These are phyloP conservation scores for Palaemon carinicauda DNA, from an alignment of 1,140 invertebrate species.

Conservation along the genomic window DNA sequence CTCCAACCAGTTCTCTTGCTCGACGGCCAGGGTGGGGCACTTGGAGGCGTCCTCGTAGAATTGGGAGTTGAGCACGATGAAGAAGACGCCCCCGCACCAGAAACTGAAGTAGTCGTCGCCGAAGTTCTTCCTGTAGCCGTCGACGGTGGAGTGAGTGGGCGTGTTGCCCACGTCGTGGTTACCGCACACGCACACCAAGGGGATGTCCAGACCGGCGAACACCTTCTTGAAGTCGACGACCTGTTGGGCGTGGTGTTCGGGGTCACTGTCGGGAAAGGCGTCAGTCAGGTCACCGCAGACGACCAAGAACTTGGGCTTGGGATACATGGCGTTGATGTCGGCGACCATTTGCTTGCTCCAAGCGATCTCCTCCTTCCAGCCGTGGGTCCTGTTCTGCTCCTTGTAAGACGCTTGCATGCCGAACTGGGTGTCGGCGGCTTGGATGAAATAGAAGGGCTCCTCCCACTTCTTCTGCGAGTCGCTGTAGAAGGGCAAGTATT, in stretches of 20 bases:
- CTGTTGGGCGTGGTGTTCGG: slow-evolving; percentile 61
- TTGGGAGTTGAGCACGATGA: slow-evolving; percentile 70
- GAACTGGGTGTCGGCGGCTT: slow-evolving; percentile 69
- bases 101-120: slow-evolving; percentile 72
- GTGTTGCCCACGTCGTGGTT: slow-evolving; percentile 71
- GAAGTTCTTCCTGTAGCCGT: slow-evolving; percentile 65
- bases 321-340: slow-evolving; percentile 67
- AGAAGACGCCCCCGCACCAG: slow-evolving; percentile 69
- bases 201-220: slow-evolving; percentile 67
- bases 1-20: slow-evolving; percentile 67
- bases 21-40: slow-evolving; percentile 62
- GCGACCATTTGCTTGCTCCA: slow-evolving; percentile 64
- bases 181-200: slow-evolving; percentile 70
- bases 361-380: slow-evolving; percentile 68
- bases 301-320: slow-evolving; percentile 69
- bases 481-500: slow-evolving; percentile 25
- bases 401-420: slow-evolving; percentile 67
- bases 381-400: slow-evolving; percentile 62
- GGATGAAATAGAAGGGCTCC: slow-evolving; percentile 67
- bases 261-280: slow-evolving; percentile 65
- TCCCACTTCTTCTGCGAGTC: slow-evolving; percentile 61
- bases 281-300: slow-evolving; percentile 71
- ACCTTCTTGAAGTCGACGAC: slow-evolving; percentile 66
- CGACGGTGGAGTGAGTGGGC: slow-evolving; percentile 66
- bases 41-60: slow-evolving; percentile 64